Percentiles rank a stretch among this genome's conserved stretches.
Evolutionary conservation across 2,113 vertebrate genomes (phyloP).

Genomic region (chimpanzee (Pan troglodytes)): DNA sequence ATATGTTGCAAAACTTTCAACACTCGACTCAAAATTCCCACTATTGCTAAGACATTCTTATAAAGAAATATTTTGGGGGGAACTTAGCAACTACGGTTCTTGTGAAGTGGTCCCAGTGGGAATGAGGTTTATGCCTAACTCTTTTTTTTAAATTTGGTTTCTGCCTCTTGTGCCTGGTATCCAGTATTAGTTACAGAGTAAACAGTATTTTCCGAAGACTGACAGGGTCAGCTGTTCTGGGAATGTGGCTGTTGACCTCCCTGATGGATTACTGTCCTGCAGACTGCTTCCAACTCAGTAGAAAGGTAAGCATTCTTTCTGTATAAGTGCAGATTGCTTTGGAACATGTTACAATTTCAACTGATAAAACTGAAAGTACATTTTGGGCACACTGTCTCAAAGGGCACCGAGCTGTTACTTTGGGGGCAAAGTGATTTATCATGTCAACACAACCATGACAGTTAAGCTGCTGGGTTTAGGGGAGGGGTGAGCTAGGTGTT

Average conservation of each 20-base stretch:
- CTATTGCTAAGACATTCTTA: not conserved
- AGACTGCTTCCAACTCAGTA: conserved; percentile 81
- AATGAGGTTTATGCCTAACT: not conserved
- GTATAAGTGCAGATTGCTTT: not conserved
- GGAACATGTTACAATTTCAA: conserved; percentile 41
- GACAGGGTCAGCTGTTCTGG: conserved; percentile 88
- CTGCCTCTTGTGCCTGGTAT: conserved; percentile 42
- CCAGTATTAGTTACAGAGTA: conserved; percentile 72
- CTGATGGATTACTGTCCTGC: conserved; percentile 65
- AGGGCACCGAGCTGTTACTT: conserved; percentile 34
- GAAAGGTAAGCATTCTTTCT: conserved; percentile 83
- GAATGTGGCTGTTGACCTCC: conserved; percentile 83
- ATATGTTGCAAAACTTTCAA: conserved; percentile 9
- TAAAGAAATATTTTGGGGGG: conserved; percentile 14
- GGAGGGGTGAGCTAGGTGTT: not conserved
- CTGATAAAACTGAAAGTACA: conserved; percentile 43
- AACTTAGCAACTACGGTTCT: conserved; percentile 4
- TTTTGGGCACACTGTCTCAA: not conserved
- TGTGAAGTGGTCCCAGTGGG: not conserved
- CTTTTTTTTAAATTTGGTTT: conserved; percentile 38
- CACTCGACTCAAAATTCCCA: not conserved
- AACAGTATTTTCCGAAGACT: conserved; percentile 74
- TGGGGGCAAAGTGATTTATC: conserved; percentile 45
- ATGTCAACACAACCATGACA: not conserved
- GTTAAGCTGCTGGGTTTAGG: not conserved